These are phyloP conservation scores for Lasioglossum oenotherae DNA, from an alignment of 2,888 invertebrate species.

Conservation along the genomic window DNA sequence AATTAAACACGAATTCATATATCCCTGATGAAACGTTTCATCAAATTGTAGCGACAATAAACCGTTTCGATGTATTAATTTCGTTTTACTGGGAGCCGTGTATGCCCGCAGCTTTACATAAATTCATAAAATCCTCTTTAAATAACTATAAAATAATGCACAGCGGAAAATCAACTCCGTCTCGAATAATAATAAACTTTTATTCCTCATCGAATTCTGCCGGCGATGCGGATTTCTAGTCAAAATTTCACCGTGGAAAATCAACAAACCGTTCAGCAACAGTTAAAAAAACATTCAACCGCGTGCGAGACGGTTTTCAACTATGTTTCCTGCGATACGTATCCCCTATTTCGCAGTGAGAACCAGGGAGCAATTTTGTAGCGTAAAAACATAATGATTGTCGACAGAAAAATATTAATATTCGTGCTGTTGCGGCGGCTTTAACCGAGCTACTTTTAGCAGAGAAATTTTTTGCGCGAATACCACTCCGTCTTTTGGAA, in stretches of 20 bases:
- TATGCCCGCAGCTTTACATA: not conserved
- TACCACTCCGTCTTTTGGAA: not conserved
- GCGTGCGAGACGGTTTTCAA: too few relatives aligned
- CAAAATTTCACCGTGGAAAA: not conserved
- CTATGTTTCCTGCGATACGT: not conserved
- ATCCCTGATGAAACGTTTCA: not conserved
- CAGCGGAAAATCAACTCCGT: not conserved
- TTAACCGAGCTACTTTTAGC: not conserved
- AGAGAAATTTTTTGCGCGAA: not conserved
- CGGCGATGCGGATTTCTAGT: not conserved
- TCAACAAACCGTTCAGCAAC: not conserved
- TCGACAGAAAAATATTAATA: not conserved
- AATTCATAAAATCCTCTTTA: not conserved
- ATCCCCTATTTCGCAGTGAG: too few relatives aligned
- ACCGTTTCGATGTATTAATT: not conserved
- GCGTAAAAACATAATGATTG: not conserved
- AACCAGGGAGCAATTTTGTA: not conserved
- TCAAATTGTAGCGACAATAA: not conserved
- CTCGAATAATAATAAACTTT: not conserved
- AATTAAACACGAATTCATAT: not conserved
- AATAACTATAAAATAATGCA: not conserved
- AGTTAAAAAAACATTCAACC: not conserved
- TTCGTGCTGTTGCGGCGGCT: not conserved
- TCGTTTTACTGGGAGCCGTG: not conserved
- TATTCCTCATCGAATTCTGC: not conserved